phyloP scores from a whole-genome alignment of 2,888 invertebrate species.

The Drosophila nigricruria region DNA sequence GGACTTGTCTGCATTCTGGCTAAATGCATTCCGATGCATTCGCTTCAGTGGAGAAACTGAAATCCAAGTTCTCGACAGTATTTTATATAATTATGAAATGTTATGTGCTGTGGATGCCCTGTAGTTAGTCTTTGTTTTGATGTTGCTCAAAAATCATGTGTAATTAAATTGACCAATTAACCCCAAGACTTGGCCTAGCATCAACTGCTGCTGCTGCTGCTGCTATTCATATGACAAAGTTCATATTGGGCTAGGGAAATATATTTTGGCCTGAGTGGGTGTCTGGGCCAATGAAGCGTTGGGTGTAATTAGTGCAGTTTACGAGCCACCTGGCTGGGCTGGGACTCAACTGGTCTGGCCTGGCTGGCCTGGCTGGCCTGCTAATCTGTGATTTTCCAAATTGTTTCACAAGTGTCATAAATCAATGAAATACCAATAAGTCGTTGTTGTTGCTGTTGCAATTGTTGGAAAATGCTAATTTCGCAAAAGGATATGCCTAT shows the following conservation, averaged over 20 bases:
- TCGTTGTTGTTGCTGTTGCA: constrained; percentile 70
- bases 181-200: not conserved
- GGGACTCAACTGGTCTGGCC: not conserved
- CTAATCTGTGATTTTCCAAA: constrained; percentile 84
- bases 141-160: constrained; percentile 15
- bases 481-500: constrained; percentile 77
- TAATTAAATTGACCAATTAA: constrained; percentile 39
- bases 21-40: not conserved
- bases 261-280: not conserved
- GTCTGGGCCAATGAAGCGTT: constrained; percentile 58
- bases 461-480: constrained; percentile 83
- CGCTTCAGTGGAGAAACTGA: not conserved
- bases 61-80: not conserved
- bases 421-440: constrained; percentile 85
- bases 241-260: constrained; percentile 19
- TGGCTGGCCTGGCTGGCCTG: constrained; percentile 32
- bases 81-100: not conserved
- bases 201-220: not conserved
- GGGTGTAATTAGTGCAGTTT: constrained; percentile 72
- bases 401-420: constrained; percentile 85
- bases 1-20: no score
- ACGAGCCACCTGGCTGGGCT: constrained; percentile 21
- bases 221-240: constrained; percentile 68
- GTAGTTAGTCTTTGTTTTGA: constrained; percentile 43
- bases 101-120: constrained; percentile 37